Percentiles rank a stretch among this genome's conserved stretches.
These are phyloP conservation scores for Misgurnus mizolepis DNA, from an alignment of 2,113 vertebrate species.

Conservation along the genomic window DNA sequence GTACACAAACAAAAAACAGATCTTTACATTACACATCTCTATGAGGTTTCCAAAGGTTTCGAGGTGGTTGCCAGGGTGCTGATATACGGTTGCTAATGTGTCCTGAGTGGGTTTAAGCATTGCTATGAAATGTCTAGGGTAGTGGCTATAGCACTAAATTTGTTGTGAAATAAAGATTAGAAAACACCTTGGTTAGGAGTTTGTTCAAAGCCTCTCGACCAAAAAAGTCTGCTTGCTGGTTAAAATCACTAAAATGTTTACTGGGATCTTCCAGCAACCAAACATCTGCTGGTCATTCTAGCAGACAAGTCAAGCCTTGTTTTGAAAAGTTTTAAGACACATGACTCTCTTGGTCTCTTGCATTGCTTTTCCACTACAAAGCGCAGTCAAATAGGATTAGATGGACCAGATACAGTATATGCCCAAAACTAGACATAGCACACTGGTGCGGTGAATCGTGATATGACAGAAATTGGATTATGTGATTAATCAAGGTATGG, in stretches of 20 bases:
- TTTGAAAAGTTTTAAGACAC: neutral
- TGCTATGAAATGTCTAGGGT: neutral
- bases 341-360: neutral
- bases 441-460: conserved; percentile 6
- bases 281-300: too few relatives aligned
- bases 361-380: neutral
- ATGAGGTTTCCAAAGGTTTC: too few relatives aligned
- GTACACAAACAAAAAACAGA: conserved; percentile 63
- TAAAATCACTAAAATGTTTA: too few relatives aligned
- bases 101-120: neutral
- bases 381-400: conserved; percentile 37
- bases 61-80: neutral
- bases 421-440: conserved; percentile 8
- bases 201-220: too few relatives aligned
- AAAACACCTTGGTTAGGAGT: too few relatives aligned
- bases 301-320: too few relatives aligned
- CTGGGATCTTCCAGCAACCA: too few relatives aligned
- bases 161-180: too few relatives aligned
- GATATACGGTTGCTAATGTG: neutral
- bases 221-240: too few relatives aligned
- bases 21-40: too few relatives aligned
- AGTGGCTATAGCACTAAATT: too few relatives aligned
- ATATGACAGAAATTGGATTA: conserved; percentile 23
- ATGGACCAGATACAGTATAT: conserved; percentile 7
- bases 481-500: conserved; percentile 38